These are phyloP conservation scores for Epinephelus malabaricus DNA, from an alignment of 2,797 vertebrate genomes.

Conservation along the genomic window DNA sequence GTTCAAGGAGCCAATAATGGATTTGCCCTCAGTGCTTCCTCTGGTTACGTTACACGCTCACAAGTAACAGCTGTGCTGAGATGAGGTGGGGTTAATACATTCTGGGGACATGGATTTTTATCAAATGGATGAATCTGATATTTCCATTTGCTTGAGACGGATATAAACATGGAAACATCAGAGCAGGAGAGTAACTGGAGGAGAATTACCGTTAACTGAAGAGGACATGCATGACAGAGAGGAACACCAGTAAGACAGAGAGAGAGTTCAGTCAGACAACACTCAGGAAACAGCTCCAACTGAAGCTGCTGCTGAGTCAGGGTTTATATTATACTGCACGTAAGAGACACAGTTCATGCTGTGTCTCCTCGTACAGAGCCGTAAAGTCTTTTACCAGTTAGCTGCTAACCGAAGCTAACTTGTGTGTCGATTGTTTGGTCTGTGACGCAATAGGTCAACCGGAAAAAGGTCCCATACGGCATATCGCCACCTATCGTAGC, in stretches of 20 bases:
- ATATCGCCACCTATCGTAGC: too few species aligned
- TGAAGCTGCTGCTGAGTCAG: not conserved
- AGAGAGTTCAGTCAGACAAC: conserved; percentile 74
- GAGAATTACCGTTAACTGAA: conserved; percentile 89
- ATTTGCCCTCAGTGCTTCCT: conserved; percentile 82
- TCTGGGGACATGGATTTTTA: conserved; percentile 57
- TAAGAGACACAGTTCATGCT: too few species aligned
- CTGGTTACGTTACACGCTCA: conserved; percentile 31
- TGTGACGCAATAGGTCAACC: too few species aligned
- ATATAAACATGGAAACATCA: conserved; percentile 42
- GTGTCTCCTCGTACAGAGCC: too few species aligned
- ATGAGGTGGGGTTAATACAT: conserved; percentile 60
- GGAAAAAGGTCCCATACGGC: too few species aligned
- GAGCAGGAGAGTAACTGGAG: conserved; percentile 72
- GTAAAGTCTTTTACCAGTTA: too few species aligned
- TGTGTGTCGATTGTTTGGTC: too few species aligned
- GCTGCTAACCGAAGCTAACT: too few species aligned
- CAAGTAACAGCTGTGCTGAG: conserved; percentile 46
- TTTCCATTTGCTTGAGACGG: conserved; percentile 56
- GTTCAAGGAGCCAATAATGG: conserved; percentile 48
- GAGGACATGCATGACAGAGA: conserved; percentile 84
- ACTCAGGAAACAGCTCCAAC: conserved; percentile 26
- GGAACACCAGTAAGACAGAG: conserved; percentile 77
- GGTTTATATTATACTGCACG: too few species aligned
- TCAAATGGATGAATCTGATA: conserved; percentile 60